These are phyloP conservation scores for Myotis davidii DNA, from an alignment of 2,113 vertebrate genomes.

Conservation along the genomic window DNA sequence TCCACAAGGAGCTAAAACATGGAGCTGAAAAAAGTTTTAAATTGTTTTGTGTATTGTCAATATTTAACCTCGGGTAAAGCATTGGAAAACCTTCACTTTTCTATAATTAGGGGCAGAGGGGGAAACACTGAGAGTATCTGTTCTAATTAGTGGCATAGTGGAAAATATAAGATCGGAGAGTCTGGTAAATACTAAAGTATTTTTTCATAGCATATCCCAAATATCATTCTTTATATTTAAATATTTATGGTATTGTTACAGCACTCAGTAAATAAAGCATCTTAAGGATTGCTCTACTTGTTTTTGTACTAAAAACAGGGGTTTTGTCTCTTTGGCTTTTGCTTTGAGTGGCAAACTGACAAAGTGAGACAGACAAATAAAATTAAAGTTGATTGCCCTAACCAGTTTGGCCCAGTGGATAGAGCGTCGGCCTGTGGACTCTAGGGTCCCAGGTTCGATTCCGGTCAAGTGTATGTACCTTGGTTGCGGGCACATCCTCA, in stretches of 20 bases:
- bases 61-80: slow-evolving; percentile 42
- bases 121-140: neutral
- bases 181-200: slow-evolving; percentile 20
- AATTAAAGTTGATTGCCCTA: neutral
- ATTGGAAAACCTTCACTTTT: neutral
- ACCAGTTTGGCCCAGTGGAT: too few relatives aligned
- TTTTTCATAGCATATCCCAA: neutral
- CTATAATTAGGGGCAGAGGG: neutral
- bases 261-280: slow-evolving; percentile 20
- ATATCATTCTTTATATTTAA: slow-evolving; percentile 25
- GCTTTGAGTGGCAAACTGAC: slow-evolving; percentile 6
- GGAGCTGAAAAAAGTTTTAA: neutral
- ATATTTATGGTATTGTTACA: slow-evolving; percentile 33
- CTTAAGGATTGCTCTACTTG: neutral
- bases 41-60: neutral
- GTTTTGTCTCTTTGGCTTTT: neutral
- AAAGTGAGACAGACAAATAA: neutral
- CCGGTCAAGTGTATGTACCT: too few relatives aligned
- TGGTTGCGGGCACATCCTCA: too few relatives aligned
- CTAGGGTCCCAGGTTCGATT: too few relatives aligned
- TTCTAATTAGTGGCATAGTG: neutral
- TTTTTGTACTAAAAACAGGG: neutral
- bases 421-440: too few relatives aligned
- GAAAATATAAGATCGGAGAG: neutral
- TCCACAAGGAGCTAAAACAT: neutral